Percentiles rank a stretch among this genome's conserved stretches.
Evolutionary conservation across 2,888 invertebrate genomes (phyloP).

Genomic region (Quadroppia sp.): DNA sequence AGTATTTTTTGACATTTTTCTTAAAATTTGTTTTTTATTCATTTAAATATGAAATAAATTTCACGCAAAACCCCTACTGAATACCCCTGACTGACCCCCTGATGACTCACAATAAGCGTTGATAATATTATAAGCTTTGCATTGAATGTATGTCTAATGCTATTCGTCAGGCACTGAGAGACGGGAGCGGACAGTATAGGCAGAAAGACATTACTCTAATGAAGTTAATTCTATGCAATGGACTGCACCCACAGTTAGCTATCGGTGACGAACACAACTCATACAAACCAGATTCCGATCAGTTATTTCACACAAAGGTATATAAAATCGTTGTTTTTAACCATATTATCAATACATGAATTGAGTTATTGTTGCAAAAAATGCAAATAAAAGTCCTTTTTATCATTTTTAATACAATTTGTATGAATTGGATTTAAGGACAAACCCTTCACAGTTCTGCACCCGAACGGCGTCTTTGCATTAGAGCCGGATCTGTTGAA

Average conservation of each 20-base stretch:
- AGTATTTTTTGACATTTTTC: too few relatives aligned
- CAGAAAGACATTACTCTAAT: slow-evolving; percentile 66
- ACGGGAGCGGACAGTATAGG: slow-evolving; percentile 63
- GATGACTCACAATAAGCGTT: too few relatives aligned
- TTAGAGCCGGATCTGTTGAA: slow-evolving; percentile 73
- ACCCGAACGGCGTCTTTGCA: slow-evolving; percentile 84
- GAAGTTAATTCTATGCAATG: slow-evolving; percentile 79
- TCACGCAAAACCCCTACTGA: too few relatives aligned
- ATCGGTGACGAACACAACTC: slow-evolving; percentile 91
- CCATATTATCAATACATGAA: background rate
- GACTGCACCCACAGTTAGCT: slow-evolving; percentile 91
- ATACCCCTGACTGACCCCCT: too few relatives aligned
- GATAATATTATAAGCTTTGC: too few relatives aligned
- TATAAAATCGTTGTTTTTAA: background rate
- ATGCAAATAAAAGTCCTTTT: background rate
- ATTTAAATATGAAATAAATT: too few relatives aligned
- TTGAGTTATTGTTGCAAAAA: background rate
- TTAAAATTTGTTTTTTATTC: too few relatives aligned
- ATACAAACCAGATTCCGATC: slow-evolving; percentile 64
- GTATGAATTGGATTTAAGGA: slow-evolving; percentile 57
- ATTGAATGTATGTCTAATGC: slow-evolving; percentile 7
- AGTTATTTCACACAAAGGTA: slow-evolving; percentile 55
- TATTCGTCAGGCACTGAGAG: slow-evolving; percentile 13
- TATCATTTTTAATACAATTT: background rate
- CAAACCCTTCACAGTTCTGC: slow-evolving; percentile 82